Base-by-base conservation (phyloP, 64 coral and sea anemone genomes). In the Montipora efflorescens region DNA sequence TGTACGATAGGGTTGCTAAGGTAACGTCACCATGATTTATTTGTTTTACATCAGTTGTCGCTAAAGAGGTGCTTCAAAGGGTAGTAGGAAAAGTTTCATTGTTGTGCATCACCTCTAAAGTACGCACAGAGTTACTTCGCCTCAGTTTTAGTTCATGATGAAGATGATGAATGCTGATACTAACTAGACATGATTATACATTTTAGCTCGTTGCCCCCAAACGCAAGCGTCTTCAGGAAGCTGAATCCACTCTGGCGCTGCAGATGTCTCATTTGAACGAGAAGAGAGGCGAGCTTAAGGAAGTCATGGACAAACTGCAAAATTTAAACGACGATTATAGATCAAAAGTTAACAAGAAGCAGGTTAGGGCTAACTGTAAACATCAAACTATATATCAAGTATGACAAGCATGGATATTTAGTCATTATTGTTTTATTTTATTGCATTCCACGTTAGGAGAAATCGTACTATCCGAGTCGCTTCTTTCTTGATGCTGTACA, bases 1-100 rank as follows among this genome's bases (percentile, higher is more conserved):
- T 99, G 53, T 99, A 99, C 79, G 97, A 99, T 74, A 96, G 97
- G 67, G 97, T 99, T n/a, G 95, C 97, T 9, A 99, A 99, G 97
- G 97, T 98, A 82, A 95, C 75, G n/a, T 4, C 67, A 8, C 4
- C 15, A 16, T 68, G 48, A 14, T 43, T 22, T 43, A 8, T 36
- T 77, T 85, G 3, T 22, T 68, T 51, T 22, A 48, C 71, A 10
- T 82, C 6, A 67, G 2, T 10, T 55, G 52, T 7, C 10, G 23
- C 23, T 25, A 25, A 25, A 25, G 23, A 25, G 23, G 23, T 25
- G 23, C 23, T 25, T 25, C 23, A 25, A 25, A 25, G 23, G 23
- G 23, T 25, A 25, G 23, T 25, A 25, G 23, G 23, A 25, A 25
- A 25, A 25, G 23, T 25, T 25, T 25, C 23, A 25, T 25, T 25